Base-by-base conservation (phyloP, 2,797 vertebrate species). In the Spizella passerina region DNA sequence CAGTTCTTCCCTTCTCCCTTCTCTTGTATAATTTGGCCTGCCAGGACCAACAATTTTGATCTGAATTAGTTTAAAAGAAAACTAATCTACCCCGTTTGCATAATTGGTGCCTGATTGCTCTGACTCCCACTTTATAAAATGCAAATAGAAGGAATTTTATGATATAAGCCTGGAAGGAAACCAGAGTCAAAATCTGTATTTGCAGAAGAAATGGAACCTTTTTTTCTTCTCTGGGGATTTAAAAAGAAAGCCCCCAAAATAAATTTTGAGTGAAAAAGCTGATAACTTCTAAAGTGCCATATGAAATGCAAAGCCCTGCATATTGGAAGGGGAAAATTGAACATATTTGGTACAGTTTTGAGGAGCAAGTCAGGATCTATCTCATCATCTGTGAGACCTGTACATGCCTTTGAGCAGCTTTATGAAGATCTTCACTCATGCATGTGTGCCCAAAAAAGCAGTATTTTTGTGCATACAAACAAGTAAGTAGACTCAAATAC, bases 201-300 rank as follows among this genome's bases (percentile, higher is more conserved):
- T 9, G 2, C 46, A 88, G 56, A 71, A 71, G 47, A 94, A 91
- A 86, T 77, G 1, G 36, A 53, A 38, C 32, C 14, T 69, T 92
- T 82, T 52, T 72, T 32, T 6, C 11, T 72, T 82, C 61, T 77
- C 50, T 55, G 9, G 30, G 32, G 30, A 75, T 80, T 89, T 91
- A 53, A 83, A 94, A 94, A 89, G 43, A 83, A 94, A 89, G 70
- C 34, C 2, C 60, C 43, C 50, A 91, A 94, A 95, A 90, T 91
- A 93, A 92, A 84, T 77, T 41, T 72, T 9, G 43, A 79, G n/a
- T 46, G n/a, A 60, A 84, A 90, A 92, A 88, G 16, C 68, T 46
- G 69, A 2, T 85, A 80, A 79, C 44, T 80, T 95, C 61, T 46
- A 14, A 73, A 68, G 64, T 66, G 55, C 69, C 59, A 50, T 78